Conservation (phyloP, 2,113 vertebrate genomes). For the Microtus oregoni region DNA sequence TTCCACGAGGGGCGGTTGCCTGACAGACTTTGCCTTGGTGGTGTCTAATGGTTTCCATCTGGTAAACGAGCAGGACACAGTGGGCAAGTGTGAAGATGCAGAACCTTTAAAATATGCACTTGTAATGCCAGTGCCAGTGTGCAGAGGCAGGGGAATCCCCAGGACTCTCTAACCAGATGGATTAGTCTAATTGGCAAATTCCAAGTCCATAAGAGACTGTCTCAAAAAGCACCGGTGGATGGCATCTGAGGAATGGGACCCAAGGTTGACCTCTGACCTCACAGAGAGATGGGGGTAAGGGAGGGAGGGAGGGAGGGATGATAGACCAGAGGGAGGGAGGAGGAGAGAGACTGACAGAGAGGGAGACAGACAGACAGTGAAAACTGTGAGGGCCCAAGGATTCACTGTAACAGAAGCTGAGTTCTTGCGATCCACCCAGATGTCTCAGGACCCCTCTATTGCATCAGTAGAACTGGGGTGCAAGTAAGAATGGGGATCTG, state of each 20-base stretch:
- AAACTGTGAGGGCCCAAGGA: neutral
- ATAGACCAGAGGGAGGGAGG: rapidly evolving
- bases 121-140: neutral
- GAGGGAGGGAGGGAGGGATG: too few relatives aligned
- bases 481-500: neutral
- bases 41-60: neutral
- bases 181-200: neutral
- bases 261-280: neutral
- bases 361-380: neutral
- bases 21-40: neutral
- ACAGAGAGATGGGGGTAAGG: neutral
- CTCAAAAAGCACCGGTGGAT: neutral
- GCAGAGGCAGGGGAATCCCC: neutral
- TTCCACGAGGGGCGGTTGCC: neutral
- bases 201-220: neutral
- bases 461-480: rapidly evolving
- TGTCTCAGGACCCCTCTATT: neutral
- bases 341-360: too few relatives aligned
- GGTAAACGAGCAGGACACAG: neutral
- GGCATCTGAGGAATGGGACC: neutral
- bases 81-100: neutral
- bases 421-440: neutral
- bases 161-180: neutral
- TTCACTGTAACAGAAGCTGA: too few relatives aligned
- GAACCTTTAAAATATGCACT: neutral